Evolutionary conservation across 2,888 invertebrate species (phyloP).

Genomic region (Drosophila yooni): DNA sequence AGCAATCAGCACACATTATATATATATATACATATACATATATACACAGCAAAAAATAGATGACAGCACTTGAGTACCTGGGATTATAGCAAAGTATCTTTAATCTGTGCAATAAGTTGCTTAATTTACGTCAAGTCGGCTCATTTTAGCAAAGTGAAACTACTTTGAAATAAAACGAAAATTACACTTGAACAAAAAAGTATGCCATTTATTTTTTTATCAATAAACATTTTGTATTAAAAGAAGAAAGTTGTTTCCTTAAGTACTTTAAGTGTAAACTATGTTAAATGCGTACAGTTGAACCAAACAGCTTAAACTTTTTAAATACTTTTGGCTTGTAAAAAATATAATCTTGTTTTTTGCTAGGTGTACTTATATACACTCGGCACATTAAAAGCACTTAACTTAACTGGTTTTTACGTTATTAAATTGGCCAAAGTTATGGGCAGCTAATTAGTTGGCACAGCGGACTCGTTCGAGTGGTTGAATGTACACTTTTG

Average conservation of each 20-base stretch:
- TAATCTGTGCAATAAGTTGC: neutral
- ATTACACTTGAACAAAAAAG: neutral
- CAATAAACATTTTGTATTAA: neutral
- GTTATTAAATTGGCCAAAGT: slow-evolving; percentile 45
- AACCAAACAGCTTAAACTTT: neutral
- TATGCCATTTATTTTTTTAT: neutral
- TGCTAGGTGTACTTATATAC: neutral
- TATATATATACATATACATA: neutral
- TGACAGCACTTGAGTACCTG: neutral
- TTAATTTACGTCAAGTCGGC: neutral
- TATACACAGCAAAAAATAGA: neutral
- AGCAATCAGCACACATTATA: neutral
- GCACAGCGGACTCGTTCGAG: slow-evolving; percentile 6
- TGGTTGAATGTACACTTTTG: slow-evolving; percentile 6
- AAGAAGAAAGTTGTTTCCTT: neutral
- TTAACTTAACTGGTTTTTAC: slow-evolving; percentile 33
- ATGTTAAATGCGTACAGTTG: neutral
- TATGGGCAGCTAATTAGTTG: slow-evolving; percentile 61
- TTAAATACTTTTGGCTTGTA: neutral
- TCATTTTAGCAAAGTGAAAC: neutral
- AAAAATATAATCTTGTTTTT: neutral
- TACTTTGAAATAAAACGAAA: neutral
- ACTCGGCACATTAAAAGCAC: slow-evolving; percentile 20
- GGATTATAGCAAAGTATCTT: neutral
- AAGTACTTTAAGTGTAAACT: neutral